Base-by-base conservation (phyloP, 2,888 invertebrate species). In the Ypsolopha scabrella region DNA sequence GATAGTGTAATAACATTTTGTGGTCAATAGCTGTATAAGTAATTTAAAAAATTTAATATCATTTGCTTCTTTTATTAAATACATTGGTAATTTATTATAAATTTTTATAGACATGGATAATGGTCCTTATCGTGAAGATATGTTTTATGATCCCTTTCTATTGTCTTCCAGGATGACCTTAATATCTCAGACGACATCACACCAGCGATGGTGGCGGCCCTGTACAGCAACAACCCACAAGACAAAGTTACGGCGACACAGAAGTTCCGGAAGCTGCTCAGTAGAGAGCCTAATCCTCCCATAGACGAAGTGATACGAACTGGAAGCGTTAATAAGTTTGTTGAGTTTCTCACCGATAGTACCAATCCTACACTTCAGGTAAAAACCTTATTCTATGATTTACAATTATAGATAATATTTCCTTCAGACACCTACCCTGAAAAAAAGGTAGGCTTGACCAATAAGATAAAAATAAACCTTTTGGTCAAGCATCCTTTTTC, bases 241-340 rank as follows among this genome's bases (percentile, higher is more conserved):
- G 92, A 93, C 62, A 96, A 97, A 75, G 88, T 97, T 57, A 85
- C 88, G 65, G 96, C 97, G 6, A 96, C 96, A 54, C 97, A 97
- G 73, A 95, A 94, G 72, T 97, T 98, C 81, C 89, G 98, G 54
- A 98, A 97, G 83, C 88, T 98, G 50, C 83, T 98, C 51, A 97
- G 97, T 60, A 90, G 94, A 74, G 98, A 98, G 80, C 97, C 98
- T 4, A 96, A 97, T 88, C 98, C 98, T 51, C 98, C 98, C 2
- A 98, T 98, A 62, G 96, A 98, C 79, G 97, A 97, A 88, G 98
- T 98, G 44, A 97, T 98, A 70, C 89, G 92, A 61, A 94, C 96
- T 54, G 98, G 97, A 63, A 95, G 98, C 70, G 95, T 98, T 58
- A 97, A 97, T 39, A 91, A 92, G 80, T 97, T 98, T 88, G 97